Percentiles rank a stretch among this genome's conserved stretches.
phyloP scores from a whole-genome alignment of 2,797 vertebrate species.

The Ceryle rudis region DNA sequence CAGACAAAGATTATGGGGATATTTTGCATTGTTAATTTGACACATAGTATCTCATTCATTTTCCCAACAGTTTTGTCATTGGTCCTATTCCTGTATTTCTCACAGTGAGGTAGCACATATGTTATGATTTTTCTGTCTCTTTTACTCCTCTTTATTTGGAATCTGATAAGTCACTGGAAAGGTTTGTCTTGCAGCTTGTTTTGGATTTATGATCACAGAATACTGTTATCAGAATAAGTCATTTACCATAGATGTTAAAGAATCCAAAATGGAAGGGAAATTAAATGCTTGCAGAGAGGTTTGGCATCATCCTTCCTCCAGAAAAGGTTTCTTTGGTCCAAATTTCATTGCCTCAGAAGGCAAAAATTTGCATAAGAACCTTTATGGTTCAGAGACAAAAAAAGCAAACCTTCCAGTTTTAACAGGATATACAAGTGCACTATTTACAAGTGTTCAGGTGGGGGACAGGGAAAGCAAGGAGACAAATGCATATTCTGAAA shows the following conservation, averaged over 20 bases:
- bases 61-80: background rate
- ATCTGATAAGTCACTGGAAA: background rate
- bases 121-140: background rate
- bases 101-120: background rate
- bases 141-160: background rate
- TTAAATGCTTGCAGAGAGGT: background rate
- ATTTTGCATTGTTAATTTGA: background rate
- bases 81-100: background rate
- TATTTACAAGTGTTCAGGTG: background rate
- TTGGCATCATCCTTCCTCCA: background rate
- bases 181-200: background rate
- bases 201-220: background rate
- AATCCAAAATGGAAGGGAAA: background rate
- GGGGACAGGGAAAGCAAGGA: background rate
- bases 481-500: background rate
- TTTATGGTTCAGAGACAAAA: background rate
- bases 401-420: background rate
- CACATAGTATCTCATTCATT: background rate
- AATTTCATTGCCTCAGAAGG: background rate
- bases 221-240: background rate
- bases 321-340: background rate
- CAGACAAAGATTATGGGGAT: background rate
- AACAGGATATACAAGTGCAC: background rate
- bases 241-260: background rate
- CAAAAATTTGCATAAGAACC: background rate